phyloP scores from a whole-genome alignment of 2,888 invertebrate genomes.

The Rotaria magnacalcarata region DNA sequence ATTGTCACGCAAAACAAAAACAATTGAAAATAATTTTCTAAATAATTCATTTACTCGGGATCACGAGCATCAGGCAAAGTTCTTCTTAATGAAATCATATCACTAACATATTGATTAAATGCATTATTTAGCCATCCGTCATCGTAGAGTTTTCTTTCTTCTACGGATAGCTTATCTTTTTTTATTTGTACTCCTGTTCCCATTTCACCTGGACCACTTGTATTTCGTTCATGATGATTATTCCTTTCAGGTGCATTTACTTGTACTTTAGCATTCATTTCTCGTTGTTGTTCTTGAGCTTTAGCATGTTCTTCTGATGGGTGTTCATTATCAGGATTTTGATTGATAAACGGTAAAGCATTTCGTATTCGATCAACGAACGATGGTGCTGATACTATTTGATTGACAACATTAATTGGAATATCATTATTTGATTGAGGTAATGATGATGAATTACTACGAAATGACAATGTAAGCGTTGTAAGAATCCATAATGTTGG shows the following conservation, averaged over 20 bases:
- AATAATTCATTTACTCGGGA: slow-evolving; percentile 69
- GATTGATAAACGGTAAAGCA: neutral
- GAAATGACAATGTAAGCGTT: neutral
- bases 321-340: slow-evolving; percentile 40
- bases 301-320: slow-evolving; percentile 42
- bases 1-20: slow-evolving; percentile 61
- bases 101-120: slow-evolving; percentile 96
- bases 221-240: neutral
- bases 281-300: slow-evolving; percentile 37
- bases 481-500: neutral
- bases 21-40: too few relatives aligned
- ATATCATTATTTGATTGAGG: neutral
- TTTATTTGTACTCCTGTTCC: slow-evolving; percentile 81
- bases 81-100: slow-evolving; percentile 88
- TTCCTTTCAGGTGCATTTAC: slow-evolving; percentile 36
- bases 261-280: slow-evolving; percentile 42
- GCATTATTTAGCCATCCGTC: slow-evolving; percentile 96
- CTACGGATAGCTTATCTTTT: slow-evolving; percentile 72
- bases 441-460: neutral
- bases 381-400: neutral
- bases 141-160: slow-evolving; percentile 79
- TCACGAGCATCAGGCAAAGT: slow-evolving; percentile 88
- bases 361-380: neutral
- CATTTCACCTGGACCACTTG: slow-evolving; percentile 68
- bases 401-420: too few relatives aligned